These are phyloP conservation scores for Gasteruption jaculator DNA, from an alignment of 2,888 invertebrate species.

Conservation along the genomic window DNA sequence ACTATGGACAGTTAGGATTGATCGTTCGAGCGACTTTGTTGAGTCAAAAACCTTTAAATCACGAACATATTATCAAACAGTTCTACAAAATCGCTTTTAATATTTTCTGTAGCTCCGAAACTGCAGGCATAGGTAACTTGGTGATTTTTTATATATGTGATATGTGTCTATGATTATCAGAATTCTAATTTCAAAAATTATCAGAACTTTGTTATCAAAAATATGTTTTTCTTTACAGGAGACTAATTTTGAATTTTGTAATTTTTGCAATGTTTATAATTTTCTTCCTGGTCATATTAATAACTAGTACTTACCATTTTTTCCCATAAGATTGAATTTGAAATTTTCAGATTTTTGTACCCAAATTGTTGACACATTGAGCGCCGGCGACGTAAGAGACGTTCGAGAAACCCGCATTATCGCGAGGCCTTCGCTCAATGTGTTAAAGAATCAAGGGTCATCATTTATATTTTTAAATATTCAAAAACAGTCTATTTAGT, in stretches of 20 bases:
- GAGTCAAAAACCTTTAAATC: constrained; percentile 68
- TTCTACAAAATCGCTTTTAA: constrained; percentile 77
- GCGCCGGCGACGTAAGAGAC: no score
- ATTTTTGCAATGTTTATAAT: no score
- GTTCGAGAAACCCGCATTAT: no score
- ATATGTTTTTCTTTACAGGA: neutral
- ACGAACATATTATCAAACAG: constrained; percentile 65
- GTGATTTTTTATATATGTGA: constrained; percentile 1
- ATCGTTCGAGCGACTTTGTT: constrained; percentile 64
- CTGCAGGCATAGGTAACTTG: constrained; percentile 27
- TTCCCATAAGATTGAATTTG: no score
- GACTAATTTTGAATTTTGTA: constrained; percentile 4
- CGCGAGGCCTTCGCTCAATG: no score
- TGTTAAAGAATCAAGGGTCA: no score
- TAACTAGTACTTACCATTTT: no score
- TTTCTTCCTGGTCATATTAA: no score
- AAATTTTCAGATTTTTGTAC: no score
- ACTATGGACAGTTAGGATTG: constrained; percentile 61
- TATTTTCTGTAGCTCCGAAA: constrained; percentile 57
- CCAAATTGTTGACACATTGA: no score
- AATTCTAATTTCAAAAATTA: neutral
- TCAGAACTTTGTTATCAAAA: neutral
- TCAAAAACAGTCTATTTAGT: no score
- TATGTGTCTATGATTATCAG: neutral
- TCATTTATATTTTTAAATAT: no score